phyloP scores from a whole-genome alignment of 2,888 invertebrate genomes.

The Anthrax anthrax region DNA sequence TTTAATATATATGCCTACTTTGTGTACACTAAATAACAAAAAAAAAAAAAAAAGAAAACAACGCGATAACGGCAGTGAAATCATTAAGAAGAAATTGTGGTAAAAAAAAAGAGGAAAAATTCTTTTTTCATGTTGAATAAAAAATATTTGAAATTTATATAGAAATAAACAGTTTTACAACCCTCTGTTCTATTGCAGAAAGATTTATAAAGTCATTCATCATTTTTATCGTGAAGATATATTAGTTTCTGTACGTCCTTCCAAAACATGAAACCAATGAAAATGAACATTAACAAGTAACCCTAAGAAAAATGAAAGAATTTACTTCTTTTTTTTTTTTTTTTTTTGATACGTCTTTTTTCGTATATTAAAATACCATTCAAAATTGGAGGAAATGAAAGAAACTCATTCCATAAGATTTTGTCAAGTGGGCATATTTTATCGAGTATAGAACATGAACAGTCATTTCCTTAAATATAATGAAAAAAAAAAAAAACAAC shows the following conservation, averaged over 20 bases:
- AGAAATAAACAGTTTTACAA: constrained; percentile 34
- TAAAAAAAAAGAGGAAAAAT: no score
- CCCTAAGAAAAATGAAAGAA: background rate
- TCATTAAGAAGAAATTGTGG: no score
- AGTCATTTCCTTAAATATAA: no score
- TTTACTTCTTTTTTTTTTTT: background rate
- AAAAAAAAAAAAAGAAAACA: no score
- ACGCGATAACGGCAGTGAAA: no score
- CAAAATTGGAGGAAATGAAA: background rate
- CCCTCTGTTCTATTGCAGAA: constrained; percentile 32
- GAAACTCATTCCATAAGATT: background rate
- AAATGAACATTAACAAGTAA: background rate
- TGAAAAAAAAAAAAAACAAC: no score
- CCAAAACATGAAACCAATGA: background rate
- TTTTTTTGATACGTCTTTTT: background rate
- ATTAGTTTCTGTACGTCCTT: constrained; percentile 15
- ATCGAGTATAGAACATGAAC: background rate
- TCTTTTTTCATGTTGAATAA: background rate
- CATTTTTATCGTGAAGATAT: constrained; percentile 37
- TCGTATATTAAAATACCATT: background rate
- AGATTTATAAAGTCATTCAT: constrained; percentile 37
- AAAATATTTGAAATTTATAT: constrained; percentile 19
- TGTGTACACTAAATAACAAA: no score
- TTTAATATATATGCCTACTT: no score
- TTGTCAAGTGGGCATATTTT: background rate